phyloP scores from a whole-genome alignment of 2,888 invertebrate species.

The Eupithecia exiguata region DNA sequence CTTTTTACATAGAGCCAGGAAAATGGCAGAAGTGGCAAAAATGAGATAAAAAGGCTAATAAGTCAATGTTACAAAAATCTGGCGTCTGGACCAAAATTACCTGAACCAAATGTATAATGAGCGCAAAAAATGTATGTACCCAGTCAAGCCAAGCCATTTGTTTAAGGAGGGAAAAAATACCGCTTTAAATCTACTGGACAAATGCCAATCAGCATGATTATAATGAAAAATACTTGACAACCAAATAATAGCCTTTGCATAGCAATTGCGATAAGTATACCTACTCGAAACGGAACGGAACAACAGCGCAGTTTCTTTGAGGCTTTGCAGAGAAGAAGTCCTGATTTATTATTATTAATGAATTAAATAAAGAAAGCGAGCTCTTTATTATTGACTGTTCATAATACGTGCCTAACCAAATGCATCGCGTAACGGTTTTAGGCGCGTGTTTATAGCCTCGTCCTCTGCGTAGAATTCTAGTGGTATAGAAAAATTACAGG shows the following conservation, averaged over 20 bases:
- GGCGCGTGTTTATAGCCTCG: slow-evolving; percentile 1
- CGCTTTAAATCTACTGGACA: background rate
- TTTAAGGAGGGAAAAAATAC: background rate
- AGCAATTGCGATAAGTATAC: background rate
- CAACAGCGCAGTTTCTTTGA: background rate
- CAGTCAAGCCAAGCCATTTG: background rate
- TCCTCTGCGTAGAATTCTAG: background rate
- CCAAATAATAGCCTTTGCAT: no score
- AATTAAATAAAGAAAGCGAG: background rate
- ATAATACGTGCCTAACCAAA: slow-evolving; percentile 17
- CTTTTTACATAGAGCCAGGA: slow-evolving; percentile 29
- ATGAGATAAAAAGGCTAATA: background rate
- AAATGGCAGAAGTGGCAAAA: slow-evolving; percentile 30
- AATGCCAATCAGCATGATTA: background rate
- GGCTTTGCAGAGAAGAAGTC: background rate
- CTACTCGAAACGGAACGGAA: background rate
- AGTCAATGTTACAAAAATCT: no score
- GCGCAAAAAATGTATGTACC: background rate
- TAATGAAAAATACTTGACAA: no score
- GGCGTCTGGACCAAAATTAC: no score
- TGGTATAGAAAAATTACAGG: background rate
- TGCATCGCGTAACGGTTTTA: slow-evolving; percentile 14
- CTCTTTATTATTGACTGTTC: background rate
- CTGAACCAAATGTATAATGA: no score
- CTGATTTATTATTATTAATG: background rate